These are phyloP conservation scores for Catostomus latipinnis DNA, from an alignment of 2,797 vertebrate species.

Conservation along the genomic window DNA sequence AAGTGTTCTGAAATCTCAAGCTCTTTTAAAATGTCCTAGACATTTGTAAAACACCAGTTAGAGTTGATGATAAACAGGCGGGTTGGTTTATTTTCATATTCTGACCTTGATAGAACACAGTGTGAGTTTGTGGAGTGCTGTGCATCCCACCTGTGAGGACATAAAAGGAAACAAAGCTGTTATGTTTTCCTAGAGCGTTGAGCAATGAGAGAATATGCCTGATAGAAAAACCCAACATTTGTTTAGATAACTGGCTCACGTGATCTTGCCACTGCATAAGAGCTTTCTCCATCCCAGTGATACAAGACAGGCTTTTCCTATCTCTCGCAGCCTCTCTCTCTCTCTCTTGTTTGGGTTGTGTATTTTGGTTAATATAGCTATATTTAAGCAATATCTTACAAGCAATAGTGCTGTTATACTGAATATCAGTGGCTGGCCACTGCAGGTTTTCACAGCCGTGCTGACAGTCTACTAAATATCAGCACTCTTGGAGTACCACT, in stretches of 20 bases:
- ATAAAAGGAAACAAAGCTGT: slow-evolving; percentile 4
- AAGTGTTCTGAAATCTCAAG: not conserved
- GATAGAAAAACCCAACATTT: not conserved
- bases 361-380: too few relatives aligned
- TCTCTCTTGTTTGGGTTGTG: too few relatives aligned
- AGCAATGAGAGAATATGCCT: not conserved
- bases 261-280: not conserved
- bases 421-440: too few relatives aligned
- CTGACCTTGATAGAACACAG: slow-evolving; percentile 30
- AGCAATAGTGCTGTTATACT: too few relatives aligned
- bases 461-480: too few relatives aligned
- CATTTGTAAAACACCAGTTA: not conserved
- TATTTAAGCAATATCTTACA: too few relatives aligned
- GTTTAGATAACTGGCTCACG: not conserved
- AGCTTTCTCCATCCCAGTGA: not conserved
- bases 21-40: slow-evolving; percentile 2
- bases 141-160: slow-evolving; percentile 15
- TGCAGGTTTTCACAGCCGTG: too few relatives aligned
- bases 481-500: too few relatives aligned
- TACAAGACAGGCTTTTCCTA: not conserved
- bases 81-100: slow-evolving; percentile 1
- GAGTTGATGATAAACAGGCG: not conserved
- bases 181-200: not conserved
- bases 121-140: slow-evolving; percentile 7
- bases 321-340: not conserved